These are phyloP conservation scores for Halocynthia roretzi DNA, from an alignment of 23 tunicate genomes.

Conservation along the genomic window DNA sequence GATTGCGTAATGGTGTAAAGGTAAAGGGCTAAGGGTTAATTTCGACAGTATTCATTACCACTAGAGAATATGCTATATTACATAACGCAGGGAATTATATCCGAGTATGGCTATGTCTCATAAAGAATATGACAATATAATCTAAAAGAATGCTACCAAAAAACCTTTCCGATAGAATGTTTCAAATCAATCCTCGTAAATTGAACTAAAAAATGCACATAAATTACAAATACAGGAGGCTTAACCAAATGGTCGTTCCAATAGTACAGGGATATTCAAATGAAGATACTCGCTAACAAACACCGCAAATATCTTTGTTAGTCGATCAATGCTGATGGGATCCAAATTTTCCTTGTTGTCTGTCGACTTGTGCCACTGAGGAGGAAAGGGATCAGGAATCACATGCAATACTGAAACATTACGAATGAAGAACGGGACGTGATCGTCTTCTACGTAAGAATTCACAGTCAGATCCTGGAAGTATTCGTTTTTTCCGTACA, in stretches of 20 bases:
- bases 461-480: not conserved
- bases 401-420: constrained; percentile 65
- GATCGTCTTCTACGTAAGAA: constrained; percentile 43
- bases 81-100: too few relatives aligned
- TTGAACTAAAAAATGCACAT: too few relatives aligned
- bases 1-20: too few relatives aligned
- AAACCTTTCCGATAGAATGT: too few relatives aligned
- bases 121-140: too few relatives aligned
- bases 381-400: constrained; percentile 68
- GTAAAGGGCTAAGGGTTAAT: too few relatives aligned
- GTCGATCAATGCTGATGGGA: constrained; percentile 4
- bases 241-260: not conserved
- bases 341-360: constrained; percentile 43
- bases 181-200: too few relatives aligned
- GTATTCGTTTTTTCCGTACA: constrained; percentile 12
- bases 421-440: constrained; percentile 41
- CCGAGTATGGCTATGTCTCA: too few relatives aligned
- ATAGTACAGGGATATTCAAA: not conserved
- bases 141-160: too few relatives aligned
- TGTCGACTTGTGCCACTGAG: constrained; percentile 59
- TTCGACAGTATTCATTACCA: too few relatives aligned
- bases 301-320: constrained; percentile 32
- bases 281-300: constrained; percentile 78
- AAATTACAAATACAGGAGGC: not conserved
- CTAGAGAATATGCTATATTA: too few relatives aligned